Evolutionary conservation across 2,113 vertebrate genomes (phyloP).

Genomic region (Orthonyx spaldingii): DNA sequence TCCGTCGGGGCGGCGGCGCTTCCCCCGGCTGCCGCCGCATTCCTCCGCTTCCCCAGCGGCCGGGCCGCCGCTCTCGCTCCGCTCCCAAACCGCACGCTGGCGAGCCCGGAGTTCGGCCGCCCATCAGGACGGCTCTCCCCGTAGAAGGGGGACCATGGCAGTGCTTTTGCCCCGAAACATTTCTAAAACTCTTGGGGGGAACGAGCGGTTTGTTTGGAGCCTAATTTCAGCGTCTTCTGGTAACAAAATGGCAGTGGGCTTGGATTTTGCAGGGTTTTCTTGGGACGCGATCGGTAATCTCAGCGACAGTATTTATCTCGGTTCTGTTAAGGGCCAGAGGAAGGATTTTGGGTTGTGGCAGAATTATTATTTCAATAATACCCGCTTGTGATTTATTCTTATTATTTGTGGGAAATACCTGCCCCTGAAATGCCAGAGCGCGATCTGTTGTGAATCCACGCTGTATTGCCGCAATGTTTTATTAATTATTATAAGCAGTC

Average conservation of each 20-base stretch:
- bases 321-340: neutral
- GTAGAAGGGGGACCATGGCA: neutral
- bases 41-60: neutral
- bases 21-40: neutral
- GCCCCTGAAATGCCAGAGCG: neutral
- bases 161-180: neutral
- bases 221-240: slow-evolving; percentile 34
- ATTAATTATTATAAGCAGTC: neutral
- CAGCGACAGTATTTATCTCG: neutral
- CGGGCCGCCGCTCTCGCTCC: neutral
- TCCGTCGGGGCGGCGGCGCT: neutral
- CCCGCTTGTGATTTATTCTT: neutral
- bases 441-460: neutral
- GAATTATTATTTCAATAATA: neutral
- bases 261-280: slow-evolving; percentile 22
- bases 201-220: neutral
- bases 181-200: slow-evolving; percentile 13
- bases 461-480: neutral
- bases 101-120: neutral
- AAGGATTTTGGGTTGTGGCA: neutral
- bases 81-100: neutral
- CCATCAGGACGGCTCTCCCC: neutral
- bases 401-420: slow-evolving; percentile 40
- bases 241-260: slow-evolving; percentile 57
- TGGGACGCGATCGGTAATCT: neutral